phyloP scores from a whole-genome alignment of 2,888 invertebrate genomes.

The Amphipyra tragopoginis region DNA sequence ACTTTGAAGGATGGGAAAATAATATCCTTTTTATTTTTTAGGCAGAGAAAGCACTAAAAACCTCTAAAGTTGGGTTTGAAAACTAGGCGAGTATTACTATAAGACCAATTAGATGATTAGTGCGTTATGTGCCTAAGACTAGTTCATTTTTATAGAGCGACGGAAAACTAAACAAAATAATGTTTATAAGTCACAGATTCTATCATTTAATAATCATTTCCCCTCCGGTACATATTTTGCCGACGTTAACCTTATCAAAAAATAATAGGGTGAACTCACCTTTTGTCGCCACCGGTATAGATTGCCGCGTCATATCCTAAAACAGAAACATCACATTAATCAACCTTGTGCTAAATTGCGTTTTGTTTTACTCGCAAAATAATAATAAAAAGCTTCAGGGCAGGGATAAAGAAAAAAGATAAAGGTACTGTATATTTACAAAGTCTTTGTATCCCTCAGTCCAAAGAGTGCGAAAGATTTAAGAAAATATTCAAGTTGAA shows the following conservation, averaged over 20 bases:
- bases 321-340: constrained; percentile 76
- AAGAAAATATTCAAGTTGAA: constrained; percentile 20
- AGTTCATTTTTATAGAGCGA: too few species aligned
- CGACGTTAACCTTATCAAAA: neutral
- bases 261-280: constrained; percentile 73
- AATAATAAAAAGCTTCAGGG: constrained; percentile 60
- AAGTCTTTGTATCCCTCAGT: constrained; percentile 38
- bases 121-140: too few species aligned
- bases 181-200: neutral
- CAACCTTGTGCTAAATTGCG: constrained; percentile 5
- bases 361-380: constrained; percentile 48
- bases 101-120: too few species aligned
- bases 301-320: constrained; percentile 90
- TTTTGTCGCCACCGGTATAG: constrained; percentile 88
- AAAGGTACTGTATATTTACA: constrained; percentile 52
- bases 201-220: constrained; percentile 1
- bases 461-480: constrained; percentile 30
- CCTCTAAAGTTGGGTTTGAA: too few species aligned
- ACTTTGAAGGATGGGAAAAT: too few species aligned
- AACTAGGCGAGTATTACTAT: too few species aligned
- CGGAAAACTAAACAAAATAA: neutral
- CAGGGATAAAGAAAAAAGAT: constrained; percentile 21
- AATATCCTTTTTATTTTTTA: too few species aligned
- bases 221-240: neutral
- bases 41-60: too few species aligned